Conservation (phyloP, 2,113 vertebrate genomes). For the Nyctibius bracteatus region DNA sequence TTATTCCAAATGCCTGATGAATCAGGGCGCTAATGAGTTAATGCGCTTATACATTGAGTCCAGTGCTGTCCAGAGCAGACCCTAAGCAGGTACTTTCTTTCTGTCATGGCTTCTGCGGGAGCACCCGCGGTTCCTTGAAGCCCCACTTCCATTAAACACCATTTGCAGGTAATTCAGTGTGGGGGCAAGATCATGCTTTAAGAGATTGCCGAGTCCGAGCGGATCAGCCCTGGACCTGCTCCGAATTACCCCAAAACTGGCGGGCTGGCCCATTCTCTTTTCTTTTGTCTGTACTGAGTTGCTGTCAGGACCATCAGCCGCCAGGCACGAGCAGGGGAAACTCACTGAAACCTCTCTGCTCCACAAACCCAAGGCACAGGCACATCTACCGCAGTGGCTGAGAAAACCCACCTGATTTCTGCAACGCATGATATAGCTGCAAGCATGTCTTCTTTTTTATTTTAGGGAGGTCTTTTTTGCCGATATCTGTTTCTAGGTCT, state of each 20-base stretch:
- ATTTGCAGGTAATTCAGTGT: background rate
- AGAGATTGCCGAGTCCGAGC: rapidly evolving
- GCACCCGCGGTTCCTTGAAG: background rate
- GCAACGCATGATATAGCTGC: too few species aligned
- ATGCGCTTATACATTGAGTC: background rate
- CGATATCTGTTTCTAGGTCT: background rate
- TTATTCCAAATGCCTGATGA: background rate
- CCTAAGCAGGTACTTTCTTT: background rate
- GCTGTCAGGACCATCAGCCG: background rate
- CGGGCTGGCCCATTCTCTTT: background rate
- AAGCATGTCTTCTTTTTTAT: background rate
- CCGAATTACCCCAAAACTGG: background rate
- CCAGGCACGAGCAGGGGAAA: rapidly evolving
- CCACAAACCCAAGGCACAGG: background rate
- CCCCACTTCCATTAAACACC: background rate
- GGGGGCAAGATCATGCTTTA: rapidly evolving
- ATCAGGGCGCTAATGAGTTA: background rate
- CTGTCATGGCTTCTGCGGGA: background rate
- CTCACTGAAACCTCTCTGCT: background rate
- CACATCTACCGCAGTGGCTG: background rate
- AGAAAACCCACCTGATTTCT: background rate
- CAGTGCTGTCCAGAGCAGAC: background rate
- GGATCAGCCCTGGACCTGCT: background rate
- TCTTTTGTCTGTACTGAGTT: background rate
- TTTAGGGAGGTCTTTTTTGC: background rate